Conservation (phyloP, 2,113 vertebrate genomes). For the Tyrannus savana region DNA sequence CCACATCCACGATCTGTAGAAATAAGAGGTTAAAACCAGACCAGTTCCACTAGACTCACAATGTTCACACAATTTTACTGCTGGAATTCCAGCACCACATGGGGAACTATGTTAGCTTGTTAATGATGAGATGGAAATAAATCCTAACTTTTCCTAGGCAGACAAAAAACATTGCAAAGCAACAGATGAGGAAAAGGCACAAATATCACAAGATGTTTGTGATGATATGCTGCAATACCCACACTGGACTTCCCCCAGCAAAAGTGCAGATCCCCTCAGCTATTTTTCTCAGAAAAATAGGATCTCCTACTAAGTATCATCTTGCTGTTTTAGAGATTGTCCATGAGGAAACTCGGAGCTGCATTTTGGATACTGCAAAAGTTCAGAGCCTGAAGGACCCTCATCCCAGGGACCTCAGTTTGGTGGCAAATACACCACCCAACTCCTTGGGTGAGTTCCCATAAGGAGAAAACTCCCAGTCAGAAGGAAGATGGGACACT, state of each 20-base stretch:
- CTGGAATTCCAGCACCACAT: background rate
- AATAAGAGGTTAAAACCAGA: background rate
- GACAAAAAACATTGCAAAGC: background rate
- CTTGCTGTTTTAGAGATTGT: background rate
- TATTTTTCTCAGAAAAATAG: background rate
- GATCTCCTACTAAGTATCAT: background rate
- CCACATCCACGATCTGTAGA: background rate
- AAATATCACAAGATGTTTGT: background rate
- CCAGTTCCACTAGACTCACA: background rate
- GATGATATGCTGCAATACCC: background rate
- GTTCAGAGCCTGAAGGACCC: background rate
- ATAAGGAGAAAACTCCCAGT: rapidly evolving
- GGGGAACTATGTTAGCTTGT: background rate
- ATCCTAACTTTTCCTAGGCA: background rate
- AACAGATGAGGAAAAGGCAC: background rate
- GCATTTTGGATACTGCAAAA: background rate
- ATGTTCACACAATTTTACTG: background rate
- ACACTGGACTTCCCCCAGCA: background rate
- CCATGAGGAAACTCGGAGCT: background rate
- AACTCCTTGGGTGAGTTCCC: background rate
- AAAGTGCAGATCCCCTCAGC: background rate
- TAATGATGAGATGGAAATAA: background rate
- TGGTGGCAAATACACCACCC: background rate
- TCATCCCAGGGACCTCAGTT: rapidly evolving
- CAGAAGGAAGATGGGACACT: background rate